These are phyloP conservation scores for Anneissia japonica DNA, from an alignment of 35 echinoderm and acorn worm species.

Conservation along the genomic window DNA sequence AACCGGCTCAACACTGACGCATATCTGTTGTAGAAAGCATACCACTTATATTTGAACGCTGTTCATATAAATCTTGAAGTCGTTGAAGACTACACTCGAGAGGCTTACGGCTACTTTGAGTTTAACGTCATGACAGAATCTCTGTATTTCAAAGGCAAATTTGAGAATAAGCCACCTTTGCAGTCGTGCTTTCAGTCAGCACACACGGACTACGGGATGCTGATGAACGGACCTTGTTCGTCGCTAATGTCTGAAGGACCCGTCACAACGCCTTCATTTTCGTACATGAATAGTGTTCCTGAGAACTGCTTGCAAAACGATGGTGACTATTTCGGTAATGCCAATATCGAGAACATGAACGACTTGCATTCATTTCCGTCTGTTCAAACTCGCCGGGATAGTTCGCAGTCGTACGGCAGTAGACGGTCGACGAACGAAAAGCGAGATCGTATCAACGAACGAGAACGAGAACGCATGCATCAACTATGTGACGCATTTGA, in stretches of 20 bases:
- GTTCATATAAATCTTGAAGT: not conserved
- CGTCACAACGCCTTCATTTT: not conserved
- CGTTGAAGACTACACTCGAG: not conserved
- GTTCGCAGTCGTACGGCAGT: conserved; percentile 35
- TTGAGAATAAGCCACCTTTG: not conserved
- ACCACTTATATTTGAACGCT: not conserved
- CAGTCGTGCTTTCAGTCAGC: not conserved
- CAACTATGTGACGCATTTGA: conserved; percentile 92
- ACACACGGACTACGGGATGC: not conserved
- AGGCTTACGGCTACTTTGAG: not conserved
- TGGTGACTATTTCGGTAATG: not conserved
- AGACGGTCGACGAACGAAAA: conserved; percentile 55
- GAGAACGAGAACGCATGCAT: conserved; percentile 91
- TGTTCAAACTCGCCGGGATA: not conserved
- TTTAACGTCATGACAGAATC: not conserved
- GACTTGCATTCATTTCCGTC: not conserved
- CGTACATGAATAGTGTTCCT: not conserved
- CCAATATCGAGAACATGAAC: not conserved
- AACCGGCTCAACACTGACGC: not conserved
- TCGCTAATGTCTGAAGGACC: not conserved
- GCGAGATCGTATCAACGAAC: conserved; percentile 81
- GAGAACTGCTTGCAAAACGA: not conserved
- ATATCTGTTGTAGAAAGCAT: not conserved
- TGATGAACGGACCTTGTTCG: not conserved
- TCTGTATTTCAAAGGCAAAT: not conserved